phyloP scores from a whole-genome alignment of 2,888 invertebrate species.

The Drosophila stalkeri region DNA sequence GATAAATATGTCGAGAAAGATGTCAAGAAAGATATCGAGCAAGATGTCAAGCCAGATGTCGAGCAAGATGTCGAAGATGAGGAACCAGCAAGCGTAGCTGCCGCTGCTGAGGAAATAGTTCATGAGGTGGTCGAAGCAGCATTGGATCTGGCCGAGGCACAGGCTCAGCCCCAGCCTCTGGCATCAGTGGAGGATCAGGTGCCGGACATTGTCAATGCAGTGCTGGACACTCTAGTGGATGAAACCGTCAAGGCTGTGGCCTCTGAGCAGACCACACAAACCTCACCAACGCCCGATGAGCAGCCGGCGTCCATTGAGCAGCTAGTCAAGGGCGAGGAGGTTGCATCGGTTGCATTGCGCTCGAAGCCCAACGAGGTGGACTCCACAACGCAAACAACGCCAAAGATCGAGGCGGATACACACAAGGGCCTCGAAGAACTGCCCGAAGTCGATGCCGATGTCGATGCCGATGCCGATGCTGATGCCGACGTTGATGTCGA shows the following conservation, averaged over 20 bases:
- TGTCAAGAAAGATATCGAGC: neutral
- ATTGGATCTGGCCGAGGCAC: slow-evolving; percentile 54
- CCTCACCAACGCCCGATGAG: slow-evolving; percentile 40
- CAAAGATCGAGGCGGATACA: slow-evolving; percentile 70
- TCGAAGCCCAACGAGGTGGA: slow-evolving; percentile 75
- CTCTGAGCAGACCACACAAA: slow-evolving; percentile 56
- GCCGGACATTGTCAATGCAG: slow-evolving; percentile 70
- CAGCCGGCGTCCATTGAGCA: slow-evolving; percentile 3
- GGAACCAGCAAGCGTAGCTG: slow-evolving; percentile 47
- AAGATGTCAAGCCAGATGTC: neutral
- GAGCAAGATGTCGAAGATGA: slow-evolving; percentile 9
- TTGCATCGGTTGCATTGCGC: slow-evolving; percentile 29
- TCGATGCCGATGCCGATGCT: slow-evolving; percentile 59
- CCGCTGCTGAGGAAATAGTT: slow-evolving; percentile 73
- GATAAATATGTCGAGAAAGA: neutral
- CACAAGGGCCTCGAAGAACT: slow-evolving; percentile 42
- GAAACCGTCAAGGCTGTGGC: slow-evolving; percentile 66
- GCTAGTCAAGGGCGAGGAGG: neutral
- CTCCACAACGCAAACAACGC: slow-evolving; percentile 82
- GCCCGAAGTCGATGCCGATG: slow-evolving; percentile 14
- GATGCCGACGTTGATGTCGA: slow-evolving; percentile 47
- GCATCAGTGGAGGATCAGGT: slow-evolving; percentile 51
- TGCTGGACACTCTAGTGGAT: slow-evolving; percentile 73
- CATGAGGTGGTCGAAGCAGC: slow-evolving; percentile 79
- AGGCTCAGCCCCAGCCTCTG: neutral